Evolutionary conservation across 2,888 invertebrate genomes (phyloP).

Genomic region (Busseola fusca): DNA sequence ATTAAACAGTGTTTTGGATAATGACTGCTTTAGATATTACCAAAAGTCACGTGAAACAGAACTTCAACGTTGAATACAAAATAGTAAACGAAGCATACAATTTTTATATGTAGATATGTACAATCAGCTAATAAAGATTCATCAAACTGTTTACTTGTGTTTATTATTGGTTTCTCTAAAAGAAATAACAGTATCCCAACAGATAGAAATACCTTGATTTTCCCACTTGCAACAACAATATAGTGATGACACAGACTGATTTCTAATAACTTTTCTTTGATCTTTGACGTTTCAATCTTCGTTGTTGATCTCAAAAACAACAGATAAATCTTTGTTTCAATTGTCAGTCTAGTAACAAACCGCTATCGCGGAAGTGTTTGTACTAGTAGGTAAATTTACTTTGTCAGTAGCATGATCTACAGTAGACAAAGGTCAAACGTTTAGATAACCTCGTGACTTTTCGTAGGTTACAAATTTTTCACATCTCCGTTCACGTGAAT

Average conservation of each 20-base stretch:
- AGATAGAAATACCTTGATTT: not conserved
- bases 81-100: not conserved
- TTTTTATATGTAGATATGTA: not conserved
- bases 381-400: conserved; percentile 57
- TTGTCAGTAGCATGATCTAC: conserved; percentile 64
- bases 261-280: conserved; percentile 17
- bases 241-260: conserved; percentile 15
- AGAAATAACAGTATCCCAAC: not conserved
- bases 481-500: conserved; percentile 8
- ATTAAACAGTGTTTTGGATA: conserved; percentile 5
- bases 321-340: conserved; percentile 29
- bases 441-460: conserved; percentile 68
- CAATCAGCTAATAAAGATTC: not conserved
- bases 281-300: conserved; percentile 32
- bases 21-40: not conserved
- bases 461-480: conserved; percentile 57
- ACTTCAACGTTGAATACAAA: not conserved
- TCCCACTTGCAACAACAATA: not conserved
- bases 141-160: no score
- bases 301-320: conserved; percentile 27
- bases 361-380: conserved; percentile 47
- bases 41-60: not conserved
- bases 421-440: conserved; percentile 72
- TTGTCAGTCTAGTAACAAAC: conserved; percentile 30
- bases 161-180: not conserved